These are phyloP conservation scores for Anas capensis DNA, from an alignment of 2,797 vertebrate genomes.

Conservation along the genomic window DNA sequence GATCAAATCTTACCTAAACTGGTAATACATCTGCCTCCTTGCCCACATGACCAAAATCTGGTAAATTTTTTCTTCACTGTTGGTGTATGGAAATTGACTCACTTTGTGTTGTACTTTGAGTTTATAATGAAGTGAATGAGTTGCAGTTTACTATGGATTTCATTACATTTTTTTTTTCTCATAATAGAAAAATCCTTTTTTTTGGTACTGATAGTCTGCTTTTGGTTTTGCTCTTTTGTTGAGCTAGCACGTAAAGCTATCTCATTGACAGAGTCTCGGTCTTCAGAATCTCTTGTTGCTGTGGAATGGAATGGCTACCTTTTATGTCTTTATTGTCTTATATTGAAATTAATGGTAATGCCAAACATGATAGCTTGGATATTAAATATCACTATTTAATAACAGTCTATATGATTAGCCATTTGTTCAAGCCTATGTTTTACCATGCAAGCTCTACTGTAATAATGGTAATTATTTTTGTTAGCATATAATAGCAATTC, in stretches of 20 bases:
- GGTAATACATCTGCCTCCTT: background rate
- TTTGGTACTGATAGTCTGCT: rapidly evolving
- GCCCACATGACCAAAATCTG: background rate
- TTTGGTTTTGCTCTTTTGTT: background rate
- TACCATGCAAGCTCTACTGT: background rate
- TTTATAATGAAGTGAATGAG: background rate
- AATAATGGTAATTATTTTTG: background rate
- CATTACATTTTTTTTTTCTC: background rate
- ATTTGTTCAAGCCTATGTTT: background rate
- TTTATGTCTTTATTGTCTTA: background rate
- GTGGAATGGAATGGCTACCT: background rate
- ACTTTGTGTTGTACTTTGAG: background rate
- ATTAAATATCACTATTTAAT: background rate
- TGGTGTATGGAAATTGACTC: background rate
- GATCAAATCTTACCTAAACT: background rate
- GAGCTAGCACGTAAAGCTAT: background rate
- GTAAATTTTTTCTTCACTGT: background rate
- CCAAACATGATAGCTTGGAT: background rate
- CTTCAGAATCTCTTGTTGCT: background rate
- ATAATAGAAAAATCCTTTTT: background rate
- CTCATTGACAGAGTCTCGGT: background rate
- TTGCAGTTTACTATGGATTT: background rate
- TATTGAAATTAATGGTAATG: background rate
- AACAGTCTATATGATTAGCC: background rate
- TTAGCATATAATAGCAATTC: background rate